Evolutionary conservation across 1,140 invertebrate genomes (phyloP).

Genomic region (Drosophila virilis): DNA sequence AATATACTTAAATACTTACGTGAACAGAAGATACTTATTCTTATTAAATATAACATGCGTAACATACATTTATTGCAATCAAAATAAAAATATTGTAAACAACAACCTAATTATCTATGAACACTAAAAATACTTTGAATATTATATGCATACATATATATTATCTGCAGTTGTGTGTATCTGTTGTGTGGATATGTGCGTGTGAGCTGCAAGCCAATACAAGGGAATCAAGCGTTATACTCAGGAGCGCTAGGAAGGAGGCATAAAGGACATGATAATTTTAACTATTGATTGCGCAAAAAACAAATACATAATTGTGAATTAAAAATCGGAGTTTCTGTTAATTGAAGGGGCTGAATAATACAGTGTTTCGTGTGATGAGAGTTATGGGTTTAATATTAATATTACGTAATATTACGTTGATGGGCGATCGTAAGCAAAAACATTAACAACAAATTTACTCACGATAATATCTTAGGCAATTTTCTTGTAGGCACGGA

Average conservation of each 20-base stretch:
- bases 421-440: no score
- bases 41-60: conserved; percentile 14
- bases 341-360: no score
- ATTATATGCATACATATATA: background rate
- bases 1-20: conserved; percentile 15
- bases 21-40: background rate
- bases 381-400: no score
- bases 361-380: no score
- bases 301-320: background rate
- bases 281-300: background rate
- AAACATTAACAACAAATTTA: conserved; percentile 70
- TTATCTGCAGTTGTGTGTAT: background rate
- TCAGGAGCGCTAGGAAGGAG: conserved; percentile 8
- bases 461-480: conserved; percentile 96
- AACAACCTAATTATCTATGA: background rate
- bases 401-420: no score
- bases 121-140: background rate
- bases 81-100: conserved; percentile 3
- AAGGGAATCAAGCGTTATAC: conserved; percentile 9
- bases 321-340: background rate
- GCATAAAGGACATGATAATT: conserved; percentile 1
- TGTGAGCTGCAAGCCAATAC: conserved; percentile 6
- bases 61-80: conserved; percentile 2
- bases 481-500: conserved; percentile 97
- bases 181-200: background rate